Evolutionary conservation across 2,797 vertebrate species (phyloP).

Genomic region (Hypotaenidia philippensis): DNA sequence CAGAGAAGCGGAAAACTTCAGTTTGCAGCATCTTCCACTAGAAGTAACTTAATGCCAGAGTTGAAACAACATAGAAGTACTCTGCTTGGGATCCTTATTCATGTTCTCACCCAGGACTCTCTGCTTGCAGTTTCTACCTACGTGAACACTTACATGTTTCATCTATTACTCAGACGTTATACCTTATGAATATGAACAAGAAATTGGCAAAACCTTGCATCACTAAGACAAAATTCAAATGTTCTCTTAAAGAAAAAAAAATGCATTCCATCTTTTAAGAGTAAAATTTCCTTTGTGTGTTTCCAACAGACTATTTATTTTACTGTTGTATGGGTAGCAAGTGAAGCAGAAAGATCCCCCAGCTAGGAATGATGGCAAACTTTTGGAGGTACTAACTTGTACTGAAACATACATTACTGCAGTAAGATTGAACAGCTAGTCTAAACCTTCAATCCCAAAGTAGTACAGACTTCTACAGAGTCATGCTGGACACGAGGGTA

Average conservation of each 20-base stretch:
- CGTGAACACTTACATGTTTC: conserved; percentile 10
- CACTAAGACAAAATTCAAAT: conserved; percentile 17
- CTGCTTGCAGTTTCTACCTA: not conserved
- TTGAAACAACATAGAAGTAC: not conserved
- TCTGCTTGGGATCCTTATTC: not conserved
- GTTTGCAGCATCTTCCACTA: conserved; percentile 16
- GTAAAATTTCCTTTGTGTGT: not conserved
- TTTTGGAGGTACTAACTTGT: not conserved
- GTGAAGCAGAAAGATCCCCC: conserved; percentile 18
- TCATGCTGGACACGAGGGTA: not conserved
- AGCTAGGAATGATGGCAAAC: not conserved
- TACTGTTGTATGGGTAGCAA: not conserved
- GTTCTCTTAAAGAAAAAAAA: not conserved
- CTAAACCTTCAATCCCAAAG: not conserved
- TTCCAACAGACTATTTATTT: not conserved
- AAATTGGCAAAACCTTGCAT: not conserved
- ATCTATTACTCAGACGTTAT: conserved; percentile 19
- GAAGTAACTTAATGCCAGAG: not conserved
- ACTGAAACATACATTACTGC: not conserved
- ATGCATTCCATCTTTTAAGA: not conserved
- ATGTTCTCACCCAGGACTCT: not conserved
- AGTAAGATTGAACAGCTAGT: not conserved
- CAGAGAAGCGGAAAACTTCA: not conserved
- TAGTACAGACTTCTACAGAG: not conserved
- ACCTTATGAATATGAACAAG: conserved; percentile 36